These are phyloP conservation scores for Cryptocephalus moraei DNA, from an alignment of 2,888 invertebrate species.

Conservation along the genomic window DNA sequence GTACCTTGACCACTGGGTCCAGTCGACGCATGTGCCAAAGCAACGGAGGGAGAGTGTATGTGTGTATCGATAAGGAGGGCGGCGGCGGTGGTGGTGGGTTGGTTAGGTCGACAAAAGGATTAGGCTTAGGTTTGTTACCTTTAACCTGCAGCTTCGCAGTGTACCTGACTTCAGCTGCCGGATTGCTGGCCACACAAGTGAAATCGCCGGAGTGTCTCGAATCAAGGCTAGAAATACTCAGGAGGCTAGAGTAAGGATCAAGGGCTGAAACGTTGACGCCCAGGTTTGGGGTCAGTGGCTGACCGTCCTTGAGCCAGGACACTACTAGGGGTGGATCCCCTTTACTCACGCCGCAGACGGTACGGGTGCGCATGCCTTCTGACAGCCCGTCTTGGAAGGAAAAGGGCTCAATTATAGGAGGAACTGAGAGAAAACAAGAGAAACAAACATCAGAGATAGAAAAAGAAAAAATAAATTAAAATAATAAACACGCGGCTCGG, in stretches of 20 bases:
- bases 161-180: slow-evolving; percentile 68
- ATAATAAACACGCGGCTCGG: slow-evolving; percentile 34
- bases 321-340: slow-evolving; percentile 73
- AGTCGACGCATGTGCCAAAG: slow-evolving; percentile 53
- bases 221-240: slow-evolving; percentile 66
- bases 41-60: slow-evolving; percentile 37
- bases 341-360: slow-evolving; percentile 69
- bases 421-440: slow-evolving; percentile 51
- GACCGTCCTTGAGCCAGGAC: slow-evolving; percentile 75
- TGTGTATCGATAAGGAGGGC: slow-evolving; percentile 15
- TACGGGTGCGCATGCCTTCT: slow-evolving; percentile 72
- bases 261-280: slow-evolving; percentile 61
- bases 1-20: slow-evolving; percentile 49
- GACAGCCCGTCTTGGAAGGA: slow-evolving; percentile 73
- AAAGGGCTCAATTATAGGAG: slow-evolving; percentile 79
- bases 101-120: slow-evolving; percentile 14
- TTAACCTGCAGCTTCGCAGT: slow-evolving; percentile 71
- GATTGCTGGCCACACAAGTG: slow-evolving; percentile 69
- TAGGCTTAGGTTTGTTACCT: slow-evolving; percentile 52
- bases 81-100: slow-evolving; percentile 3
- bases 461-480: slow-evolving; percentile 40
- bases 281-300: slow-evolving; percentile 53
- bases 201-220: slow-evolving; percentile 68
- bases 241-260: slow-evolving; percentile 67
- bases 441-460: slow-evolving; percentile 48